Evolutionary conservation across 2,113 vertebrate species (phyloP).

Genomic region (Plestiodon gilberti): DNA sequence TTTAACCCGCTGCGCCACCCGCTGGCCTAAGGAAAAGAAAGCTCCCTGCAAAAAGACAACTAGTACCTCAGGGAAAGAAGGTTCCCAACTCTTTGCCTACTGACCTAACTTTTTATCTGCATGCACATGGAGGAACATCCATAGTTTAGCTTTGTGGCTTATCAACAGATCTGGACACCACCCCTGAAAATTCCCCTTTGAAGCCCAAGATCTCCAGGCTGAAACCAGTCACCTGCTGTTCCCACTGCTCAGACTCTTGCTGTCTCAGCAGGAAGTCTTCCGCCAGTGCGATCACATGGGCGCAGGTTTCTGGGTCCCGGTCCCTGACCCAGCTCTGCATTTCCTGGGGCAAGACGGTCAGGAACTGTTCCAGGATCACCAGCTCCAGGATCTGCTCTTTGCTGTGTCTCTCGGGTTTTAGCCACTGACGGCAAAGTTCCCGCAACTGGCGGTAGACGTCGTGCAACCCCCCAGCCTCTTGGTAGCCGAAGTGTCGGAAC

Average conservation of each 20-base stretch:
- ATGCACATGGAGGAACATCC: too few relatives aligned
- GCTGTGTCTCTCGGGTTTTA: conserved; percentile 66
- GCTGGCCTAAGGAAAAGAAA: too few relatives aligned
- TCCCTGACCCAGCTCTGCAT: conserved; percentile 68
- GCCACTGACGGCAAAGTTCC: conserved; percentile 71
- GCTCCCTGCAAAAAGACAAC: too few relatives aligned
- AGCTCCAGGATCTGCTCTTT: conserved; percentile 70
- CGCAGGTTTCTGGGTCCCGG: conserved; percentile 64
- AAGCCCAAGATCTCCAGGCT: background rate
- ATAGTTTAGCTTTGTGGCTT: background rate
- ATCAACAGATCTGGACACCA: too few relatives aligned
- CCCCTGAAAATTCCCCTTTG: background rate
- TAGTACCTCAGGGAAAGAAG: too few relatives aligned
- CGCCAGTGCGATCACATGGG: conserved; percentile 64
- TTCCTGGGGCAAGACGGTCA: conserved; percentile 65
- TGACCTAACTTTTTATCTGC: too few relatives aligned
- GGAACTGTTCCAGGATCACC: conserved; percentile 66
- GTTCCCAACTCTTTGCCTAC: too few relatives aligned
- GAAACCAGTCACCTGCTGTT: conserved; percentile 59
- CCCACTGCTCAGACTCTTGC: conserved; percentile 62
- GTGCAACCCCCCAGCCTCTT: conserved; percentile 59
- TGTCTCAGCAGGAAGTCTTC: conserved; percentile 60
- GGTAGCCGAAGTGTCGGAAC: conserved; percentile 69
- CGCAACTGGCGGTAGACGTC: conserved; percentile 68
- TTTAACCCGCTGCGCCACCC: too few relatives aligned